Percentiles rank a stretch among this genome's conserved stretches.
These are phyloP conservation scores for Globicephala melas DNA, from an alignment of 2,113 vertebrate species.

Conservation along the genomic window DNA sequence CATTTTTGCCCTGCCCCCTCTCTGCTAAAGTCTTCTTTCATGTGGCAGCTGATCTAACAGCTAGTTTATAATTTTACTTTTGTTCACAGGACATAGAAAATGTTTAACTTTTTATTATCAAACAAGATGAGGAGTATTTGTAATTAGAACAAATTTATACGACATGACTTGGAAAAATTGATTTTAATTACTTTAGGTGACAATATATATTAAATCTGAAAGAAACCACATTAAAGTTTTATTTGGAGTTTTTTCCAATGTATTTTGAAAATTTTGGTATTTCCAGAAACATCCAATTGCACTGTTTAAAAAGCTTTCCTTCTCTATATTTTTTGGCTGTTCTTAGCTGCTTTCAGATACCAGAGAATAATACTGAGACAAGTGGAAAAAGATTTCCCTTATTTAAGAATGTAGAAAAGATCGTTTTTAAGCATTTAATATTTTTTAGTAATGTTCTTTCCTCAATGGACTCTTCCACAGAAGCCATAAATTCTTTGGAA, in stretches of 20 bases:
- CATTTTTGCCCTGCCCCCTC: not conserved
- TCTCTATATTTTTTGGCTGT: not conserved
- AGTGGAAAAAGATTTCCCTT: not conserved
- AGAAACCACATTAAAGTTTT: not conserved
- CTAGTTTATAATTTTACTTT: not conserved
- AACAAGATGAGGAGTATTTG: not conserved
- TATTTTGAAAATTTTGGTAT: not conserved
- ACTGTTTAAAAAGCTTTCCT: not conserved
- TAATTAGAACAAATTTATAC: not conserved
- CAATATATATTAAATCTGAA: not conserved
- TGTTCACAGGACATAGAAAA: not conserved
- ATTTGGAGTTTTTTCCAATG: not conserved
- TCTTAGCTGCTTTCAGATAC: not conserved
- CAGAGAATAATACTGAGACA: not conserved
- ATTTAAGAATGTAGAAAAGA: not conserved
- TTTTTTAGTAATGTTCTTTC: not conserved
- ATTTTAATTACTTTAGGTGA: not conserved
- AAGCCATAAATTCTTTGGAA: not conserved
- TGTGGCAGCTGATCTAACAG: not conserved
- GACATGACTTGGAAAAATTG: not conserved
- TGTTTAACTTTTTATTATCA: not conserved
- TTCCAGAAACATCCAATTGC: not conserved
- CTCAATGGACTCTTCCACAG: not conserved
- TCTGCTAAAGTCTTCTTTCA: not conserved
- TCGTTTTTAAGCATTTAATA: not conserved